phyloP scores from a whole-genome alignment of 2,113 vertebrate species.

The Nestor notabilis region DNA sequence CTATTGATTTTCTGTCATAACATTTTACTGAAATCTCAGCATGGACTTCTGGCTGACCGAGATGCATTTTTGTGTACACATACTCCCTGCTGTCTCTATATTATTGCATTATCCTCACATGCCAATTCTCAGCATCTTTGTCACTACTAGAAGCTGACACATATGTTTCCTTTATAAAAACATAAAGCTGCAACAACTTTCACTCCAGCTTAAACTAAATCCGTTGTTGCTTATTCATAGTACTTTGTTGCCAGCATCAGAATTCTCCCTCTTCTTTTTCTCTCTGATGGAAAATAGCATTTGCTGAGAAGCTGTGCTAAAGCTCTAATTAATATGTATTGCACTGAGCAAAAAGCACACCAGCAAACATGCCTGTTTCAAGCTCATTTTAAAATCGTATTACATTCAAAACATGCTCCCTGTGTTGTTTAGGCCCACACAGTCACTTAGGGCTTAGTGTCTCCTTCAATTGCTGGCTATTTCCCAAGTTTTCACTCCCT shows the following conservation, averaged over 20 bases:
- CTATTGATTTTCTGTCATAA: slow-evolving; percentile 49
- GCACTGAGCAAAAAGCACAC: background rate
- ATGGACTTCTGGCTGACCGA: slow-evolving; percentile 1
- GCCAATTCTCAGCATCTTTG: slow-evolving; percentile 15
- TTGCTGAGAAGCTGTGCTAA: background rate
- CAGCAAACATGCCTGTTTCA: background rate
- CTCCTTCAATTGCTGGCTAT: background rate
- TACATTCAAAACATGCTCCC: background rate
- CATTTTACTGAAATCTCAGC: slow-evolving; percentile 51
- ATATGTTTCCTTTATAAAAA: background rate
- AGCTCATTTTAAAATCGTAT: background rate
- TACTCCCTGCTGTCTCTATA: background rate
- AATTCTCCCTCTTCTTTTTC: background rate
- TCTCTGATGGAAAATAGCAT: background rate
- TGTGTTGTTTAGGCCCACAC: background rate
- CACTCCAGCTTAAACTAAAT: background rate
- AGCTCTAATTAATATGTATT: background rate
- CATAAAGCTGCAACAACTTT: background rate
- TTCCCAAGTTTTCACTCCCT: slow-evolving; percentile 5
- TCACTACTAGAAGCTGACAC: background rate
- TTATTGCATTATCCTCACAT: slow-evolving; percentile 38
- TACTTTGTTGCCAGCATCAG: background rate
- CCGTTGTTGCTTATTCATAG: background rate
- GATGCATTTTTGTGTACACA: slow-evolving; percentile 18
- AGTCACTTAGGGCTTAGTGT: background rate